These are phyloP conservation scores for Trichechus manatus DNA, from an alignment of 2,113 vertebrate species.

Conservation along the genomic window DNA sequence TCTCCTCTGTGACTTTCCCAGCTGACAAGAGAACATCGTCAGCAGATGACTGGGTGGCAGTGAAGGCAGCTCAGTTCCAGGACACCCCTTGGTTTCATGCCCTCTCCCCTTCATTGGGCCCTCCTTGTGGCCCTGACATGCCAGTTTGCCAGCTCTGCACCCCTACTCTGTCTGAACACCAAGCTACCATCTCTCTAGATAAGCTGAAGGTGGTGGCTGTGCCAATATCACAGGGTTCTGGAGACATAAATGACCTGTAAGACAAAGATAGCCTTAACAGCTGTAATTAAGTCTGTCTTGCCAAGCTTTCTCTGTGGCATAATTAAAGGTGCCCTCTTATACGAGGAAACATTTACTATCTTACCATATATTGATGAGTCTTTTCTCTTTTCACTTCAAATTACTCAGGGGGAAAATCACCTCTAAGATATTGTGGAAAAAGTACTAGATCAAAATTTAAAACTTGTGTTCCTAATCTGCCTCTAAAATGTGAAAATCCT, in stretches of 20 bases:
- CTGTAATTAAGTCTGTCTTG: background rate
- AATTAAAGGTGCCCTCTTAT: background rate
- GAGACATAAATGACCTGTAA: background rate
- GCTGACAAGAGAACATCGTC: accelerated
- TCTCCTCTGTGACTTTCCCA: background rate
- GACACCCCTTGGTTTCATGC: background rate
- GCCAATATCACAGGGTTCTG: background rate
- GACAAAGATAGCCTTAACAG: background rate
- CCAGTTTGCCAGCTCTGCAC: background rate
- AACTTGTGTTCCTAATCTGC: background rate
- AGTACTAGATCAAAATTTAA: background rate
- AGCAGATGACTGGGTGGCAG: background rate
- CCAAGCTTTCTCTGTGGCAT: background rate
- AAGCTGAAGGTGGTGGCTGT: background rate
- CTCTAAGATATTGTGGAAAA: background rate
- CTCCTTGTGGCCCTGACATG: accelerated
- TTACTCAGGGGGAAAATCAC: background rate
- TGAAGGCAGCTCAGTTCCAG: too few relatives aligned
- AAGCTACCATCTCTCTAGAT: background rate
- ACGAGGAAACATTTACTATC: background rate
- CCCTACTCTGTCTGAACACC: too few relatives aligned
- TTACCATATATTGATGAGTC: background rate
- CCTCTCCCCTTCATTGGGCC: accelerated
- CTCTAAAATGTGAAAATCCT: background rate
- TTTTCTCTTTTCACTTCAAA: background rate